These are phyloP conservation scores for Ceryle rudis DNA, from an alignment of 2,797 vertebrate species.

Conservation along the genomic window DNA sequence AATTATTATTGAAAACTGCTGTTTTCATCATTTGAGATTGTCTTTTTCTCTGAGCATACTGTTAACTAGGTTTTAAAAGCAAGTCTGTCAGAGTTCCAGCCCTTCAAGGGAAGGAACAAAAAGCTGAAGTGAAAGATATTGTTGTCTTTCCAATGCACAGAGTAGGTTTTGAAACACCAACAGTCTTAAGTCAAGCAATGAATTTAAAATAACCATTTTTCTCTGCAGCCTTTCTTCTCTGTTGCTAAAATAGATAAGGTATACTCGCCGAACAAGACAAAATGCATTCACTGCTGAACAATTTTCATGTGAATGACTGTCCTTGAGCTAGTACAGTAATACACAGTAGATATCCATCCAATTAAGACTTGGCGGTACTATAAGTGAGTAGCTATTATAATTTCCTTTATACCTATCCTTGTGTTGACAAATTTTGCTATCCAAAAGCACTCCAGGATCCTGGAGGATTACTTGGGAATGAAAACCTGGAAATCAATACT, in stretches of 20 bases:
- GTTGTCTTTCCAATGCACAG: constrained; percentile 14
- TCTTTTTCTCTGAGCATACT: background rate
- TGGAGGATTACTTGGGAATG: constrained; percentile 40
- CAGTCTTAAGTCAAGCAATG: constrained; percentile 39
- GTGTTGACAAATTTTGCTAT: constrained; percentile 40
- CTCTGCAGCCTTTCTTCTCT: constrained; percentile 51
- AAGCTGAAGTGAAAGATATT: constrained; percentile 19
- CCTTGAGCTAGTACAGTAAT: constrained; percentile 68
- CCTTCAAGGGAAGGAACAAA: constrained; percentile 19
- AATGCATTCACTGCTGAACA: constrained; percentile 56
- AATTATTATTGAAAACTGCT: background rate
- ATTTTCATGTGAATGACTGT: constrained; percentile 72
- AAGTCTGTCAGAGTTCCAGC: background rate
- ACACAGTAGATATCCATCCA: constrained; percentile 46
- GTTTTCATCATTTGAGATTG: background rate
- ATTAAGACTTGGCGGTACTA: constrained; percentile 2
- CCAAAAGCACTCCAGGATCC: constrained; percentile 32
- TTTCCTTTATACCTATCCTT: constrained; percentile 26
- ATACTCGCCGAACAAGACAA: constrained; percentile 50
- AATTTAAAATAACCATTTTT: constrained; percentile 65
- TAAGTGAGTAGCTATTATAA: constrained; percentile 44
- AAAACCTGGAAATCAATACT: constrained; percentile 28
- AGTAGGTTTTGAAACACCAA: constrained; percentile 42
- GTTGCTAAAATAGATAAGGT: constrained; percentile 49
- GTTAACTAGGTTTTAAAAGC: constrained; percentile 22